A percentile compares a stretch with the other conserved stretches of the same genome.
phyloP scores from a whole-genome alignment of 1,140 invertebrate genomes.

The Leguminivora glycinivorella region DNA sequence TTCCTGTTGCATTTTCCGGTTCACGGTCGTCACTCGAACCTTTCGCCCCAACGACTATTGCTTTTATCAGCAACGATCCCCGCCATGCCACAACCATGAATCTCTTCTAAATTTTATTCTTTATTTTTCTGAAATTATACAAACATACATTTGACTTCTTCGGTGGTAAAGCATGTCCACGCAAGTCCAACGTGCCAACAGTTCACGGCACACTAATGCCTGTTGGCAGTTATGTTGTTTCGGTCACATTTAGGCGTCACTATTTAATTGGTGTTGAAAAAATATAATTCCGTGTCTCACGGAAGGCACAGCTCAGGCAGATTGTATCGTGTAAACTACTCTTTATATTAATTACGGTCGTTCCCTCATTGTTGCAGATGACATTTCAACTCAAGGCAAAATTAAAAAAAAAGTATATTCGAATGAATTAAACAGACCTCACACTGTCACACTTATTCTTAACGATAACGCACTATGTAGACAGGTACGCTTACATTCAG shows the following conservation, averaged over 20 bases:
- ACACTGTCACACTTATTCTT: conserved; percentile 48
- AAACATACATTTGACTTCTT: too few species aligned
- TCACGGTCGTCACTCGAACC: too few species aligned
- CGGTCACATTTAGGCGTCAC: conserved; percentile 61
- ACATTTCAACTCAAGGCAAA: conserved; percentile 53
- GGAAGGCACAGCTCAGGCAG: conserved; percentile 51
- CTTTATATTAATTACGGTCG: conserved; percentile 60
- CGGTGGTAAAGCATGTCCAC: not conserved
- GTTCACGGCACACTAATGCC: conserved; percentile 46
- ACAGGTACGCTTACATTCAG: conserved; percentile 23
- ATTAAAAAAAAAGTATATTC: conserved; percentile 37
- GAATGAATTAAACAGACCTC: conserved; percentile 51
- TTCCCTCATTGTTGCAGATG: conserved; percentile 55
- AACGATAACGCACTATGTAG: conserved; percentile 36
- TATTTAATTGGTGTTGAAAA: conserved; percentile 74
- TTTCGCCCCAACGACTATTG: too few species aligned
- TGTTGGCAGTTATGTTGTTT: conserved; percentile 58
- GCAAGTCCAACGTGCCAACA: conserved; percentile 35
- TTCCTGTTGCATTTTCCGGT: too few species aligned
- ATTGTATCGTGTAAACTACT: conserved; percentile 68
- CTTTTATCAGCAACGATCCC: too few species aligned
- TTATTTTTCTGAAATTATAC: too few species aligned
- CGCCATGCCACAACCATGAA: too few species aligned
- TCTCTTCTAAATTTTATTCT: too few species aligned
- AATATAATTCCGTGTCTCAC: conserved; percentile 67